Evolutionary conservation across 2,797 vertebrate species (phyloP).

Genomic region (Nothura maculosa): DNA sequence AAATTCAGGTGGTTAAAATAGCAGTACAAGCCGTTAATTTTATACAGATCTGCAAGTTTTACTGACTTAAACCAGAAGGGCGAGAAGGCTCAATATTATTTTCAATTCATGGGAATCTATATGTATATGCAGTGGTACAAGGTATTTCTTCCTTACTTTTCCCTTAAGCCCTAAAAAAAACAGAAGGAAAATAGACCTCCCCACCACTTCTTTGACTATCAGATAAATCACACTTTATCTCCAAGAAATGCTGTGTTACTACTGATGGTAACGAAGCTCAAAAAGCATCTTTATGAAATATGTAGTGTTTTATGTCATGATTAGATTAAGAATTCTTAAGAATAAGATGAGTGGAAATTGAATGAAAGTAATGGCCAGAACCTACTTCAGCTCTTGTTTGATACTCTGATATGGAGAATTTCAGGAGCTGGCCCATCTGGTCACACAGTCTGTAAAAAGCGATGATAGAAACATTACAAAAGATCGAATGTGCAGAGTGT

Average conservation of each 20-base stretch:
- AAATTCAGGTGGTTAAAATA: constrained; percentile 2
- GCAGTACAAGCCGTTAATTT: neutral
- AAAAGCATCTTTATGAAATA: neutral
- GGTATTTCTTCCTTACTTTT: neutral
- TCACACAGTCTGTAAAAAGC: neutral
- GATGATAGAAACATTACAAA: neutral
- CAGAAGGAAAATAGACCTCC: neutral
- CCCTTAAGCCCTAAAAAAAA: neutral
- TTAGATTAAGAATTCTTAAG: neutral
- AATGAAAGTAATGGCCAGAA: neutral
- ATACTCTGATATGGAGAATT: neutral
- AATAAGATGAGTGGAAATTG: neutral
- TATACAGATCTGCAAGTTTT: neutral
- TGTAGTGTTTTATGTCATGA: neutral
- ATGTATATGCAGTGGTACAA: neutral
- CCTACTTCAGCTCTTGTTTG: neutral
- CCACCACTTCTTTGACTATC: accelerated
- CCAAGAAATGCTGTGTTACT: neutral
- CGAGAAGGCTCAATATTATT: neutral
- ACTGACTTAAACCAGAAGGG: neutral
- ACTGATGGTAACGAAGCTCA: neutral
- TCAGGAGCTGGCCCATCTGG: neutral
- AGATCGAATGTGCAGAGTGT: neutral
- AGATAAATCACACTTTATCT: neutral
- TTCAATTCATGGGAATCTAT: neutral